Evolutionary conservation across 2,888 invertebrate species (phyloP), one percentile per base, ranked within the genome.

Genomic region (Aethes cnicana): DNA sequence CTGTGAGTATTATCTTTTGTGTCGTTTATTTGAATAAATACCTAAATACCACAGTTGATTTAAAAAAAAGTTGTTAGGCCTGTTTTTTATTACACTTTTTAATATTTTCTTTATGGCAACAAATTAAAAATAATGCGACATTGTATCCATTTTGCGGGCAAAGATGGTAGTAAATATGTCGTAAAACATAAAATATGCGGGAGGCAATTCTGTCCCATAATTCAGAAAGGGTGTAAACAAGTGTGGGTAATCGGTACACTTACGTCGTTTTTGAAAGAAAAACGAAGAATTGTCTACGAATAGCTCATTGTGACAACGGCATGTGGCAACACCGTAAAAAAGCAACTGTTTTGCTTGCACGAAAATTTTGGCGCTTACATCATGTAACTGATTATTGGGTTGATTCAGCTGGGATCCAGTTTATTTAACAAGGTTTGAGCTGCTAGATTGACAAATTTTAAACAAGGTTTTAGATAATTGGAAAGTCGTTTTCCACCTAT

Each of bases 241-340:
- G n/a, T n/a, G n/a, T n/a, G n/a, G n/a, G n/a, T n/a, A n/a, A n/a
- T n/a, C n/a, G n/a, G n/a, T n/a, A n/a, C n/a, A n/a, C n/a, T n/a
- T n/a, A n/a, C n/a, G n/a, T n/a, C n/a, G n/a, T n/a, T n/a, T n/a
- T n/a, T n/a, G n/a, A n/a, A n/a, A n/a, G n/a, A n/a, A n/a, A n/a
- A n/a, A n/a, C n/a, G n/a, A n/a, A n/a, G n/a, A n/a, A n/a, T 47
- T 30, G 37, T 47, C 21, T 47, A 37, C 28, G 37, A 37, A 47
- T 30, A 47, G 28, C 21, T 47, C 28, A 28, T 47, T 28, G 28
- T 7, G 21, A 12, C 36, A 25, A 39, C 39, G 25, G 39, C 47
- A 37, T 21, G 16, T 47, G 47, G 28, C 7, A 14, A 4, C 7
- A 12, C 16, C 14, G 8, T 47, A 47, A 47, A 47, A 37, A 21